Base-by-base conservation (phyloP, 2,888 invertebrate genomes). In the Scaptomyza parva region DNA sequence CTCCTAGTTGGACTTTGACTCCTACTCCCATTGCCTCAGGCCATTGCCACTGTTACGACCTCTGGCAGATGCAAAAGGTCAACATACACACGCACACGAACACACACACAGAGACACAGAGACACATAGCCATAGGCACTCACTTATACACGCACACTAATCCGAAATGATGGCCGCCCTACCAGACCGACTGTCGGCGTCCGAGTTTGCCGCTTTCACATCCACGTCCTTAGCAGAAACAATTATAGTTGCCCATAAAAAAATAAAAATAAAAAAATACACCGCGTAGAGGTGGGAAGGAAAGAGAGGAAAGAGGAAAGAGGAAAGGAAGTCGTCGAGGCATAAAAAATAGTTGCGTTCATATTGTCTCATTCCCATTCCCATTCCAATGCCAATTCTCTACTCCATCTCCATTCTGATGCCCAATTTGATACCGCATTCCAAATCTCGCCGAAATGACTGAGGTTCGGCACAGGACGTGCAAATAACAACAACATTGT, bases 51-150 rank as follows among this genome's bases (percentile, higher is more conserved):
- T 26, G 62, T 44, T 54, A 55, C 78, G 76, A 80, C 86, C 85
- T 84, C 81, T 79, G 84, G 85, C 87, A 82, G 81, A 86, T 86
- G 87, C 81, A 84, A 82, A 80, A 86, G 81, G 87, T 82, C 87
- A 84, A 71, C 62, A 62, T 28, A 50, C 28, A 60, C 59, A 14
- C 26, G 22, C 44, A 8, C 9, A 28, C 35, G 12, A 53, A 63
- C 58, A 75, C 51, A 74, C 63, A 43, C 53, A 45, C 47, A 59
- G 47, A 45, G 50, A 40, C 57, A 55, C n/a, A 14, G 5, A 33
- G 51, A 45, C 53, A 40, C 60, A 55, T 6, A 35, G 7, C n/a
- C 17, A 37, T 8, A 37, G 17, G 9, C 37, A 17, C 37, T 17
- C 57, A 30, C 63, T n/a, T 52, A 33, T 62, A 47, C 65, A 40